Evolutionary conservation across 2,888 invertebrate species (phyloP), one percentile per base, ranked within the genome.

Genomic region (Antheraea yamamai): DNA sequence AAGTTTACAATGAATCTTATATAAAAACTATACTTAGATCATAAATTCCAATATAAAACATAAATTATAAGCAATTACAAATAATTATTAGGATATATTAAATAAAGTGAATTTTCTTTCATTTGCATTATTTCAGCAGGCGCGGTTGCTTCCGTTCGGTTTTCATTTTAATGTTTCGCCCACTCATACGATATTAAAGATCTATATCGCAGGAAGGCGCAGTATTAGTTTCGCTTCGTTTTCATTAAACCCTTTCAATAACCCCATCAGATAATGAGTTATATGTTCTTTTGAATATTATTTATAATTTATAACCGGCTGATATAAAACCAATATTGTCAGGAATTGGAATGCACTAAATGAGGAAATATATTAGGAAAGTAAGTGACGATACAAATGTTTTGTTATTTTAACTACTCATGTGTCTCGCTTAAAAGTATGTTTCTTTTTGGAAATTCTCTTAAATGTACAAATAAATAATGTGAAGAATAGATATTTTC

Each of bases 101-200:
- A 74, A 61, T 47, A 51, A 61, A 72, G 61, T 47, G 23, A 61
- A n/a, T 71, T 47, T 75, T 75, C 61, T 30, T 39, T 51, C 35
- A 39, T 71, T 83, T 79, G 82, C 77, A 86, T 88, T 88, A 88
- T 86, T 87, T 85, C 82, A 78, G 78, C 81, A 83, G 92, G 93
- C 84, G 91, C 85, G 93, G 92, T 82, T 78, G 79, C 92, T 91
- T 93, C 92, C 93, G 92, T 81, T 85, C 78, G 79, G 82, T 84
- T 87, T 86, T 85, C 81, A 83, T 89, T 90, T 88, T 88, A 90
- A 91, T 89, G 90, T 89, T 91, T 91, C 89, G 87, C 83, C 92
- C 94, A 93, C 94, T 94, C 92, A 89, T 89, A 87, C 86, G 83
- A 88, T 93, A 94, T 94, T 94, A 94, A 94, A 94, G 94, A 94